phyloP scores from a whole-genome alignment of 2,797 vertebrate genomes.

The Bradypus variegatus region DNA sequence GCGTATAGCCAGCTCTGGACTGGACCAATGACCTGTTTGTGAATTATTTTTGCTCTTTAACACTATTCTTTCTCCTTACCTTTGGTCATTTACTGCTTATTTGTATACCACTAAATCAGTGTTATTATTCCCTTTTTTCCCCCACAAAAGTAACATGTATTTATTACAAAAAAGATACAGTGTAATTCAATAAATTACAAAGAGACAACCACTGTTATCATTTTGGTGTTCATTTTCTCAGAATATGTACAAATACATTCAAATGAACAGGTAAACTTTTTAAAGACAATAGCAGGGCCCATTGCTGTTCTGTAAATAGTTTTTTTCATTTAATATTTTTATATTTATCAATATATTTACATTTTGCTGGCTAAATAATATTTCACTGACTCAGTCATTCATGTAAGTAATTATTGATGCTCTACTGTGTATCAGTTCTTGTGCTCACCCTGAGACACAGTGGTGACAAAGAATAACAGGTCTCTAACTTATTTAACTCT shows the following conservation, averaged over 20 bases:
- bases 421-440: not conserved
- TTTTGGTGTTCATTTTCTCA: not conserved
- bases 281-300: not conserved
- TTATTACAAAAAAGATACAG: not conserved
- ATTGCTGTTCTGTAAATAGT: not conserved
- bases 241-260: not conserved
- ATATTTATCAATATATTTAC: not conserved
- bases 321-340: not conserved
- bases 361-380: not conserved
- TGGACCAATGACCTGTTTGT: not conserved
- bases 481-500: not conserved
- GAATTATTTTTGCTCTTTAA: not conserved
- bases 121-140: not conserved
- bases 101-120: not conserved
- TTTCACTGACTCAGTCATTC: not conserved
- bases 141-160: not conserved
- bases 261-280: not conserved
- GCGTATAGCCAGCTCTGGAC: not conserved
- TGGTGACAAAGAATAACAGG: not conserved
- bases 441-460: not conserved
- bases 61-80: not conserved
- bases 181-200: constrained; percentile 19
- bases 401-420: not conserved
- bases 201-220: not conserved
- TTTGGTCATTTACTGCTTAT: not conserved